These are phyloP conservation scores for Plemyria rubiginata DNA, from an alignment of 2,888 invertebrate genomes.

Conservation along the genomic window DNA sequence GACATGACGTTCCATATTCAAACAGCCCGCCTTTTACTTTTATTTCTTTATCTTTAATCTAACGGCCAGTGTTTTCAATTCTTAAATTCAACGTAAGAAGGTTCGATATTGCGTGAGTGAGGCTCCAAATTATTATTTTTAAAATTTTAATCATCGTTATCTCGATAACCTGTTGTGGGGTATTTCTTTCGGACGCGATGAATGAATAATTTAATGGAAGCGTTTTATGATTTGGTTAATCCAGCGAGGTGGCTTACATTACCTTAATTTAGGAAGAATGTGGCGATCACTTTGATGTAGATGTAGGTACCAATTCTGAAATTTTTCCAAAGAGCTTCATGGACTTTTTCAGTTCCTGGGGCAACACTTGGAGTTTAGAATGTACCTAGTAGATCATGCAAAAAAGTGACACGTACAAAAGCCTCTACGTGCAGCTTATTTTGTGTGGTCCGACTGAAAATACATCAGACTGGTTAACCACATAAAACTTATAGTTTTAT, in stretches of 20 bases:
- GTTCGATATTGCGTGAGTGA: slow-evolving; percentile 56
- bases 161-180: slow-evolving; percentile 80
- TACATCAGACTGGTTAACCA: too few relatives aligned
- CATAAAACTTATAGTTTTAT: too few relatives aligned
- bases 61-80: slow-evolving; percentile 55
- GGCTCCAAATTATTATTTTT: slow-evolving; percentile 43
- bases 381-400: too few relatives aligned
- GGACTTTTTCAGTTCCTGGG: neutral
- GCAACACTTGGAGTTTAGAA: too few relatives aligned
- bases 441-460: too few relatives aligned
- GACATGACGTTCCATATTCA: slow-evolving; percentile 82
- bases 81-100: slow-evolving; percentile 53
- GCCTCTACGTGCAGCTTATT: too few relatives aligned
- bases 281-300: neutral
- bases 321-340: neutral
- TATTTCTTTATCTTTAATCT: slow-evolving; percentile 77
- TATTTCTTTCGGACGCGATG: slow-evolving; percentile 78
- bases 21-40: slow-evolving; percentile 79
- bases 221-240: slow-evolving; percentile 73
- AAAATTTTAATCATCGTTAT: slow-evolving; percentile 77
- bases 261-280: slow-evolving; percentile 34
- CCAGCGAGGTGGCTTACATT: slow-evolving; percentile 54
- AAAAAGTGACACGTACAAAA: too few relatives aligned
- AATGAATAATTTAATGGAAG: slow-evolving; percentile 82
- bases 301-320: slow-evolving; percentile 13